Percentiles rank a stretch among this genome's conserved stretches.
Conservation (phyloP, 2,797 vertebrate species). For the Labeo calbasu region DNA sequence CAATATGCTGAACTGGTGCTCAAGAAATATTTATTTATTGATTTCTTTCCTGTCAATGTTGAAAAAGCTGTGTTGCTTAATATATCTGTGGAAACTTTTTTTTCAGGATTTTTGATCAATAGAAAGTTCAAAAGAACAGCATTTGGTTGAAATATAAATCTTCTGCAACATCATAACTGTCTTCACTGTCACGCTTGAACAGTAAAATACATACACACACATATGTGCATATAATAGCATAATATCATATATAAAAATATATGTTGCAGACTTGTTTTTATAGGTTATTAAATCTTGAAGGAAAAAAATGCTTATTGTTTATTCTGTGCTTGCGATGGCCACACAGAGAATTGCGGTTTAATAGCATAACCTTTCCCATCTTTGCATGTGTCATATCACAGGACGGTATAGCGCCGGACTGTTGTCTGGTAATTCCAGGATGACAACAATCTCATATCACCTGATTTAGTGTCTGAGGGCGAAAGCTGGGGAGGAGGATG, state of each 20-base stretch:
- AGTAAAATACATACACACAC: neutral
- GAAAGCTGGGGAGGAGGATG: constrained; percentile 42
- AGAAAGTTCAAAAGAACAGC: neutral
- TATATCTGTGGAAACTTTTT: too few relatives aligned
- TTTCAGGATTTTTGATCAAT: neutral
- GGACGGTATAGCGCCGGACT: neutral
- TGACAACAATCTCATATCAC: constrained; percentile 48
- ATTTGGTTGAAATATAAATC: neutral
- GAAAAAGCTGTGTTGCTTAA: neutral
- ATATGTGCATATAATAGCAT: neutral
- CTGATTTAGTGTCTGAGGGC: constrained; percentile 45
- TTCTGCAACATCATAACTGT: neutral
- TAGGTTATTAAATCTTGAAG: neutral
- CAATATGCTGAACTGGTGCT: neutral
- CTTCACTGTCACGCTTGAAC: neutral
- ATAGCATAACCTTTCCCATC: constrained; percentile 17
- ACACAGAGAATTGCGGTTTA: neutral
- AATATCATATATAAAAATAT: neutral
- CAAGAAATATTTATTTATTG: neutral
- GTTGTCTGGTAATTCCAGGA: constrained; percentile 45
- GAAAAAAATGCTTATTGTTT: neutral
- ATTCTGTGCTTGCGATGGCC: neutral
- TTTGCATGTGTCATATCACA: constrained; percentile 35
- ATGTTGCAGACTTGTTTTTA: neutral
- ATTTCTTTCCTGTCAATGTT: neutral